These are phyloP conservation scores for Cactoblastis cactorum DNA, from an alignment of 2,888 invertebrate species.

Conservation along the genomic window DNA sequence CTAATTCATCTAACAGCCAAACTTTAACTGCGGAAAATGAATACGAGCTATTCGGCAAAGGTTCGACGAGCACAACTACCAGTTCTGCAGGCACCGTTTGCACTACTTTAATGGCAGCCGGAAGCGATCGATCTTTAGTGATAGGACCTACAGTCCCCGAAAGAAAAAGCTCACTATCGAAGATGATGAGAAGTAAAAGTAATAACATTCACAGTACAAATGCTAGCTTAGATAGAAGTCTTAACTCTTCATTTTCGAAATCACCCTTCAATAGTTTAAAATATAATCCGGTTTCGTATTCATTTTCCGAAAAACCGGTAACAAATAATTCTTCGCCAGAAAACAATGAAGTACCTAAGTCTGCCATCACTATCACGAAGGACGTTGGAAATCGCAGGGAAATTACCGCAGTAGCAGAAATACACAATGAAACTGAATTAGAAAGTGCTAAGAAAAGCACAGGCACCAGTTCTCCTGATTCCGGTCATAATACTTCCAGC, in stretches of 20 bases:
- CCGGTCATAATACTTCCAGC: conserved; percentile 89
- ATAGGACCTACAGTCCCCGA: conserved; percentile 89
- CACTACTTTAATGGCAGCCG: conserved; percentile 86
- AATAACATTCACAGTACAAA: conserved; percentile 72
- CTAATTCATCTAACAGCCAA: conserved; percentile 84
- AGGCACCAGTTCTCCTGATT: conserved; percentile 88
- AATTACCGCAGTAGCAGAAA: conserved; percentile 79
- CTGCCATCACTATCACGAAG: conserved; percentile 63
- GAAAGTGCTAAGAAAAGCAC: conserved; percentile 76
- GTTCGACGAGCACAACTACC: conserved; percentile 93
- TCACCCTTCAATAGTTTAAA: conserved; percentile 63
- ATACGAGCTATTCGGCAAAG: conserved; percentile 94
- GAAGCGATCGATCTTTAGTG: conserved; percentile 81
- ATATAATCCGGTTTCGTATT: conserved; percentile 50
- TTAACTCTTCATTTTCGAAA: conserved; percentile 59
- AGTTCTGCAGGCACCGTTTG: conserved; percentile 95
- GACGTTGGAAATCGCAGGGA: conserved; percentile 69
- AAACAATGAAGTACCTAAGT: conserved; percentile 47
- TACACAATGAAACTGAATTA: conserved; percentile 70
- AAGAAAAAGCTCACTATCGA: conserved; percentile 86
- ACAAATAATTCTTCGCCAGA: conserved; percentile 62
- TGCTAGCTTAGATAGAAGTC: conserved; percentile 77
- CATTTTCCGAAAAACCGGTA: conserved; percentile 53
- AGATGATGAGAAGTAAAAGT: conserved; percentile 76
- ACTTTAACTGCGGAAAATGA: conserved; percentile 90